Base-by-base conservation (phyloP, 1,140 invertebrate genomes). In the Caenorhabditis inopinata region DNA sequence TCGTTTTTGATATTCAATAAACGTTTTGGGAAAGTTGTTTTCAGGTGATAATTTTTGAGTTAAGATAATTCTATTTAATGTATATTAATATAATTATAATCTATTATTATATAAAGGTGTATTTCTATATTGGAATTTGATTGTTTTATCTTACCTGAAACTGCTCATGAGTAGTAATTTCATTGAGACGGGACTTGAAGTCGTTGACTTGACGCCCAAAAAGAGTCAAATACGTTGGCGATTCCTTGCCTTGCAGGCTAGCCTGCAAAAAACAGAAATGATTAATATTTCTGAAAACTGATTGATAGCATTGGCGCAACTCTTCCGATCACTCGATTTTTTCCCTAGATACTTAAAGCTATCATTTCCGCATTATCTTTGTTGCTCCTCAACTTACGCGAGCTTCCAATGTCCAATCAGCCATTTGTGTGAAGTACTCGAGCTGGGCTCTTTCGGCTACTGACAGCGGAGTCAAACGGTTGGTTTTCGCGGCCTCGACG, bases 201-300 rank as follows among this genome's bases (percentile, higher is more conserved):
- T 68, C 58, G n/a, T 1, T 21, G n/a, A 68, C 32, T 42, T 68
- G 58, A 9, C 32, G 32, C 38, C 58, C 58, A 21, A 68, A 42
- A 11, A 68, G 32, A 7, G 11, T 5, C 11, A 68, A 32, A 68
- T 68, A 68, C 12, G 32, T 38, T 21, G n/a, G 32, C n/a, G 58
- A 32, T 27, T 68, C 58, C 58, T 68, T 68, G 32, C 27, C 27
- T 29, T 68, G 58, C 58, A 68, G 9, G n/a, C 4, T 68, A 7
- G 58, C 16, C 58, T 68, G 58, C 21, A 68, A 68, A 68, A 11
- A 68, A 21, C 58, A 32, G 58, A 68, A 68, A 68, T 68, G 35
- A 42, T 21, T 32, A 7, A 68, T 68, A 38, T 68, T 68, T 68
- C 38, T 4, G 12, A 32, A 9, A 68, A 21, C 58, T n/a, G n/a